Evolutionary conservation across 2,888 invertebrate species (phyloP).

Genomic region (Chrysolina haemoptera): DNA sequence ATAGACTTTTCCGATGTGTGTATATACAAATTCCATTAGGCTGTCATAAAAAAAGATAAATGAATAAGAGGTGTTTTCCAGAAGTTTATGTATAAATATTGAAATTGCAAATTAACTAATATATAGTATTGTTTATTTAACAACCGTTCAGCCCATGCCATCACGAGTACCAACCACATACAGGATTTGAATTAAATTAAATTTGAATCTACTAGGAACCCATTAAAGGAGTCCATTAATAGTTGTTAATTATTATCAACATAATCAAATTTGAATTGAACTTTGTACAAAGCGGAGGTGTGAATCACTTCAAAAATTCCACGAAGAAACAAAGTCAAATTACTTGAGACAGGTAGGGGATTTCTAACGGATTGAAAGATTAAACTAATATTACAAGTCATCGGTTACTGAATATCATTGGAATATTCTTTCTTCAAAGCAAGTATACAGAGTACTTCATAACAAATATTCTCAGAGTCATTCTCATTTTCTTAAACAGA

Average conservation of each 20-base stretch:
- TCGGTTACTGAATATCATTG: not conserved
- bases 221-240: not conserved
- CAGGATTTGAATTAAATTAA: not conserved
- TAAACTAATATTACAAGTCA: too few relatives aligned
- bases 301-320: not conserved
- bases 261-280: not conserved
- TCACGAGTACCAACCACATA: not conserved
- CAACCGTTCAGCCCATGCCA: slow-evolving; percentile 1
- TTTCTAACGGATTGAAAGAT: not conserved
- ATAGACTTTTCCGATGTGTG: too few relatives aligned
- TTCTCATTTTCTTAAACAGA: too few relatives aligned
- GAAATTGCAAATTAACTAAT: not conserved
- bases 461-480: too few relatives aligned
- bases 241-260: not conserved
- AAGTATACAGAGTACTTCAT: too few relatives aligned
- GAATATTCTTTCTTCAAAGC: too few relatives aligned
- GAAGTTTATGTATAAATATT: not conserved
- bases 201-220: not conserved
- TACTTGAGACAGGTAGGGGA: not conserved
- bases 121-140: not conserved
- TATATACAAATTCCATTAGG: too few relatives aligned
- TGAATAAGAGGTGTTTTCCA: not conserved
- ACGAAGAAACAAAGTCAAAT: not conserved
- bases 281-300: not conserved
- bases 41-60: too few relatives aligned